Conservation (phyloP, 2,888 invertebrate genomes). For the Trichopoda pennipes region DNA sequence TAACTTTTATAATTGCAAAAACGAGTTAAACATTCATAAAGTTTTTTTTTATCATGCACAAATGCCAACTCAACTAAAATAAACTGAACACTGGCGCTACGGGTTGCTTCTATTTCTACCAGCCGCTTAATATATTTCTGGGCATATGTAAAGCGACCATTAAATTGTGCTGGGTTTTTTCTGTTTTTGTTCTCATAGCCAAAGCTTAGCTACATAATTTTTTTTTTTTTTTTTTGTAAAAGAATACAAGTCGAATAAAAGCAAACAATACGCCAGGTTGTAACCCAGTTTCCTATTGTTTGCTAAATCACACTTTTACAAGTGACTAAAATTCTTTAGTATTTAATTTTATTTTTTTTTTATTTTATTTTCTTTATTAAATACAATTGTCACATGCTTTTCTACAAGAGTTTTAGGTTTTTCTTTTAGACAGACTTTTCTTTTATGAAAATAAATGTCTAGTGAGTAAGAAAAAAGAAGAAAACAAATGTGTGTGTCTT, state of each 20-base stretch:
- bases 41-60: neutral
- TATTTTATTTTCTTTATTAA: slow-evolving; percentile 1
- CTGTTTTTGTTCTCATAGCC: neutral
- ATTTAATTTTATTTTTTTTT: neutral
- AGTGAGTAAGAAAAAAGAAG: neutral
- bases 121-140: neutral
- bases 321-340: slow-evolving; percentile 56
- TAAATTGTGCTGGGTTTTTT: neutral
- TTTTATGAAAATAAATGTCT: slow-evolving; percentile 17
- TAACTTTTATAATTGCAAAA: neutral
- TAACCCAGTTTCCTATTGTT: slow-evolving; percentile 67
- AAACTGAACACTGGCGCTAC: neutral
- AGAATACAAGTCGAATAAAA: slow-evolving; percentile 5
- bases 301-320: slow-evolving; percentile 67
- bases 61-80: neutral
- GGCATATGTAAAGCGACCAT: neutral
- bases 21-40: neutral
- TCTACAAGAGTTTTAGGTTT: slow-evolving; percentile 22
- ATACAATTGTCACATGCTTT: neutral
- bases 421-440: slow-evolving; percentile 32
- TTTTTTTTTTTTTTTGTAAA: neutral
- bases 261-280: slow-evolving; percentile 56
- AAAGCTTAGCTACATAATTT: slow-evolving; percentile 1
- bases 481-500: neutral
- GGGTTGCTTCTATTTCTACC: neutral